phyloP scores from a whole-genome alignment of 2,797 vertebrate species.

The Helostoma temminkii region DNA sequence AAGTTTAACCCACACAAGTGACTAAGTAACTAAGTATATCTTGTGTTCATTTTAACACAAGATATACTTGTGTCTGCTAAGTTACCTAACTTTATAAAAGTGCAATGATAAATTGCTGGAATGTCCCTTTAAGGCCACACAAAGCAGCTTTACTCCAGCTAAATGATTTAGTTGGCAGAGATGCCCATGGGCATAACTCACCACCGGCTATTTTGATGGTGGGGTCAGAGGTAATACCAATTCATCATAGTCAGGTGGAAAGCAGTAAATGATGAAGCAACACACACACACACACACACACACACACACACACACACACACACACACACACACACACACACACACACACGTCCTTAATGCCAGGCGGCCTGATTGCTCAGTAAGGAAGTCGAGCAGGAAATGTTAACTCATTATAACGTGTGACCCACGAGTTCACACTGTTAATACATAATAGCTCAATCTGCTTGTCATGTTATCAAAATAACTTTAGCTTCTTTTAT shows the following conservation, averaged over 20 bases:
- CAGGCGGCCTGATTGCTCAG: constrained; percentile 24
- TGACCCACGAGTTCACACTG: constrained; percentile 24
- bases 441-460: no score
- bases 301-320: constrained; percentile 17
- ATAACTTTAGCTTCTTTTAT: constrained; percentile 36
- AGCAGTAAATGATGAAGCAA: constrained; percentile 35
- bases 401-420: constrained; percentile 33
- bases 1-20: no score
- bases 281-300: constrained; percentile 29
- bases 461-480: constrained; percentile 8
- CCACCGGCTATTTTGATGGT: constrained; percentile 37
- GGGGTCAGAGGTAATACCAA: constrained; percentile 51
- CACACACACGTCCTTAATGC: constrained; percentile 44
- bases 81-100: background rate
- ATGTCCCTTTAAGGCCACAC: no score
- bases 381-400: constrained; percentile 31
- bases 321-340: constrained; percentile 17
- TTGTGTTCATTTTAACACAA: no score
- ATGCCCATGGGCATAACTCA: constrained; percentile 43
- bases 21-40: no score
- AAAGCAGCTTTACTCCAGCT: constrained; percentile 24
- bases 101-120: no score
- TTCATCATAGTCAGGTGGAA: constrained; percentile 58
- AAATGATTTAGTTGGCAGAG: constrained; percentile 46
- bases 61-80: background rate